Evolutionary conservation across 2,797 vertebrate genomes (phyloP), one percentile per base, ranked within the genome.

Genomic region (Agapornis canus): DNA sequence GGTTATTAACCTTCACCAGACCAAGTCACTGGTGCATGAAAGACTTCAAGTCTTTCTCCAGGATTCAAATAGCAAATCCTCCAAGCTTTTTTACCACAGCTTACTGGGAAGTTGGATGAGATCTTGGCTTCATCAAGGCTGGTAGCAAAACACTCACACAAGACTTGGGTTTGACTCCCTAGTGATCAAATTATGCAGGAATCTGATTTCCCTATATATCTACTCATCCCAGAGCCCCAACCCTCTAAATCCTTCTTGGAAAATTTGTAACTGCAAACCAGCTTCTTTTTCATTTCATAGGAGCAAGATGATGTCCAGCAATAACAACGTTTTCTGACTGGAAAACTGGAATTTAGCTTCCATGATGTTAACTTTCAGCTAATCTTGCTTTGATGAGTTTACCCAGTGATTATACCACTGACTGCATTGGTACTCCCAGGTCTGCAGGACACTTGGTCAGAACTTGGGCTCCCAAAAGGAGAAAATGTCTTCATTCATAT

Each of bases 401-500:
- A 83, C 40, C 25, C 7, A 49, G 59, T 12, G 40, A 90, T 95
- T 5, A 0, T 81, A 94, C 73, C 61, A 87, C 84, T 80, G 95
- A 75, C 83, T 86, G 66, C 2, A 5, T 80, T 37, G 12, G 95
- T 43, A 95, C 90, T 87, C 52, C 71, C n/a, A 27, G 95, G 73
- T 92, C 95, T 90, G 91, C n/a, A 42, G 94, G 95, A 94, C 65
- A 82, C 93, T 96, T 95, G 87, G 60, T 95, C 76, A 94, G 63
- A 97, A 91, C 82, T 61, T 82, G 93, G 93, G 94, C 92, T 92
- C 95, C 88, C 82, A 80, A 91, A 94, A 91, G 1, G 12, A 95
- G 82, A 82, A 94, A 86, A 92, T 86, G 69, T 91, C 96, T 96
- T 94, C 89, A 92, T 96, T 97, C 87, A 86, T 94, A 91, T 96